These are phyloP conservation scores for Sicus ferrugineus DNA, from an alignment of 2,888 invertebrate species.

Conservation along the genomic window DNA sequence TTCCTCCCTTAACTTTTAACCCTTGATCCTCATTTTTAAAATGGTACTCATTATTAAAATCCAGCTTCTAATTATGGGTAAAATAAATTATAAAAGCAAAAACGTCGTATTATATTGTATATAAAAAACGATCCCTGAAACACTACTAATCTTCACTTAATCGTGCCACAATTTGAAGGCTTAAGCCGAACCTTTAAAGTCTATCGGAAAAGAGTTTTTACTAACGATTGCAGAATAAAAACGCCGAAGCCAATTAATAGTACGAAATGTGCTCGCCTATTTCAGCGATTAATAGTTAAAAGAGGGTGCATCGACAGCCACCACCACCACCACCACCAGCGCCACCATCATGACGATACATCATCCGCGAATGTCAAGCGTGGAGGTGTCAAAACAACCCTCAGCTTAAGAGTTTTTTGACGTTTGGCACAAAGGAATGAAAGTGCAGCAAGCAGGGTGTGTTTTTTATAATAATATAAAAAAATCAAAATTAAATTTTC, in stretches of 20 bases:
- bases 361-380: neutral
- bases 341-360: too few species aligned
- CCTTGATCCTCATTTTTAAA: neutral
- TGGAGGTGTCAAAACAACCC: slow-evolving; percentile 31
- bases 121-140: neutral
- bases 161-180: slow-evolving; percentile 11
- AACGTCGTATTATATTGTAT: too few species aligned
- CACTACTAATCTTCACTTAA: neutral
- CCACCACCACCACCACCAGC: slow-evolving; percentile 2
- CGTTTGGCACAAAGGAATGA: slow-evolving; percentile 16
- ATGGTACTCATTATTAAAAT: too few species aligned
- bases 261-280: slow-evolving; percentile 24
- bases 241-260: slow-evolving; percentile 24
- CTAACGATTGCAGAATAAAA: neutral
- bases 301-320: neutral
- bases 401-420: slow-evolving; percentile 26
- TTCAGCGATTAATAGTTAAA: slow-evolving; percentile 5
- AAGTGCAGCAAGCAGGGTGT: neutral
- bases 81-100: too few species aligned
- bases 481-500: slow-evolving; percentile 18
- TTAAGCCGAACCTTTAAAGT: slow-evolving; percentile 3
- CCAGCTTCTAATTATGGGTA: too few species aligned
- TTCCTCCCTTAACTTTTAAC: neutral
- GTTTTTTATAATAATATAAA: neutral
- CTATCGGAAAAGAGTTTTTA: neutral